A percentile compares a stretch with the other conserved stretches of the same genome.
Evolutionary conservation across 2,797 vertebrate genomes (phyloP).

Genomic region (Microtus californicus): DNA sequence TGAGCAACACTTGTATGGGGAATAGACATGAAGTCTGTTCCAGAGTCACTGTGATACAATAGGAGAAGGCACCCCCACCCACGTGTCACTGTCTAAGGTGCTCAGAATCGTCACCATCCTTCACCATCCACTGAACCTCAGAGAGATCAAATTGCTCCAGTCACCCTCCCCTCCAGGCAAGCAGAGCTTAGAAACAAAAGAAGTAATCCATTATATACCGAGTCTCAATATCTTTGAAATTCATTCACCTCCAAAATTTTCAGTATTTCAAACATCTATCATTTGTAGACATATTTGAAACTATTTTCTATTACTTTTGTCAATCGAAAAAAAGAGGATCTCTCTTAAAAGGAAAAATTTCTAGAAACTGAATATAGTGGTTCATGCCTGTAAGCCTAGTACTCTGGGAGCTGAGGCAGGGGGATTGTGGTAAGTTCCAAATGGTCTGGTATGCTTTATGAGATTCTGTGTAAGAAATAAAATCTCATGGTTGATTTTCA

Average conservation of each 20-base stretch:
- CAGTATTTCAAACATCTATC: neutral
- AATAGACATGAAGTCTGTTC: no score
- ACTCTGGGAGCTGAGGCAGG: neutral
- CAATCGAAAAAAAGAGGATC: neutral
- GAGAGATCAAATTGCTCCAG: neutral
- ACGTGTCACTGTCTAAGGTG: fast-evolving
- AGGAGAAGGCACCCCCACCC: fast-evolving
- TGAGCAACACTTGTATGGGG: neutral
- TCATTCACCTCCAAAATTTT: neutral
- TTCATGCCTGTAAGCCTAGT: neutral
- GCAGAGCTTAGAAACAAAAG: neutral
- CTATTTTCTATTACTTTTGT: neutral
- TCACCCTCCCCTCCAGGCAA: neutral
- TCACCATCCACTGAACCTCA: no score
- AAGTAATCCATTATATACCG: neutral
- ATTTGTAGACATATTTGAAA: neutral
- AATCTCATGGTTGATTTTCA: neutral
- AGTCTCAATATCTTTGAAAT: neutral
- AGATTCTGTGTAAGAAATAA: neutral
- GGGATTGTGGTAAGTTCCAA: neutral
- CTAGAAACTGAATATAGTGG: neutral
- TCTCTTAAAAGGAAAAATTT: neutral
- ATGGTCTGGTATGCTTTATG: neutral
- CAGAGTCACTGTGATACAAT: neutral
- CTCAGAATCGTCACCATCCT: fast-evolving